phyloP scores from a whole-genome alignment of 2,113 vertebrate genomes.

The Ceyx melanurus region DNA sequence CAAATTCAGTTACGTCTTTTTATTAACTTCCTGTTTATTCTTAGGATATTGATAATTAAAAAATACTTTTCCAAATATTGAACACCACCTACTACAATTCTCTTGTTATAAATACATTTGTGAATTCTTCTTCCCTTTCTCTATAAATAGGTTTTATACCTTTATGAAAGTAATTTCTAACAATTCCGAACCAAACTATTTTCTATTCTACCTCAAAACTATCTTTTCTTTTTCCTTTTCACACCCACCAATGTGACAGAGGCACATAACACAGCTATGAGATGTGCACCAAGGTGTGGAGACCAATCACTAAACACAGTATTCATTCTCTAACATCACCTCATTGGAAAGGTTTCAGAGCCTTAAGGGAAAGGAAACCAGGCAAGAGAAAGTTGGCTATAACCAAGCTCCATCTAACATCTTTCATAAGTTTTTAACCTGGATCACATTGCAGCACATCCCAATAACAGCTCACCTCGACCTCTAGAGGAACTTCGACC shows the following conservation, averaged over 20 bases:
- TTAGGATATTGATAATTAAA: neutral
- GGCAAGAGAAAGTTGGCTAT: neutral
- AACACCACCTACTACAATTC: neutral
- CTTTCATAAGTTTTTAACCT: neutral
- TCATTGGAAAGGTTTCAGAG: neutral
- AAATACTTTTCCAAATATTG: neutral
- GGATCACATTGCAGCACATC: neutral
- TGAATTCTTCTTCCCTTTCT: neutral
- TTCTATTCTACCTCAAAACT: neutral
- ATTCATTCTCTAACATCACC: neutral
- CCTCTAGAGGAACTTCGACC: constrained; percentile 98
- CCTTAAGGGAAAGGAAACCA: neutral
- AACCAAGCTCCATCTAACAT: neutral
- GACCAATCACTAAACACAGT: neutral
- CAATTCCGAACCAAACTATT: neutral
- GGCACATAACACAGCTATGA: neutral
- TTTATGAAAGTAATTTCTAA: neutral
- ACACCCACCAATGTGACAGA: neutral
- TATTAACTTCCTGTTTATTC: neutral
- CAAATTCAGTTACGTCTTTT: neutral
- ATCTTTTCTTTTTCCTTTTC: neutral
- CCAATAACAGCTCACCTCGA: constrained; percentile 84
- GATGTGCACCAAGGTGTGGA: neutral
- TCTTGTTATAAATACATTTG: neutral
- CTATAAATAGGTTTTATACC: neutral